These are phyloP conservation scores for Drosophila pullipes DNA, from an alignment of 2,888 invertebrate species.

Conservation along the genomic window DNA sequence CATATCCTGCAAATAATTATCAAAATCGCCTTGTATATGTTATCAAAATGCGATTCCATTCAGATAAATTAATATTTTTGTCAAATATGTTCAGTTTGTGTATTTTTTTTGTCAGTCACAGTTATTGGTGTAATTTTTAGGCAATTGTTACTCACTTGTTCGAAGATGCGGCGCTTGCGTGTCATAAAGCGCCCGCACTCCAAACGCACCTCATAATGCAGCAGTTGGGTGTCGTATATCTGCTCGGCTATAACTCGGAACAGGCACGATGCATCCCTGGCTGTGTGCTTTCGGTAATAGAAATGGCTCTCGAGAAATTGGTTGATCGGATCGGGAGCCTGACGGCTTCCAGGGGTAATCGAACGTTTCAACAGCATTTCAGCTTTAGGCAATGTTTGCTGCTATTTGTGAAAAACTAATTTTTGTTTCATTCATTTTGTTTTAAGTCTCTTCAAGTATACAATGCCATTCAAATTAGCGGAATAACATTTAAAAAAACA, in stretches of 20 bases:
- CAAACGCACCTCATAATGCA: constrained; percentile 90
- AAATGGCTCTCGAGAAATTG: constrained; percentile 92
- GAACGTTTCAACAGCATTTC: constrained; percentile 72
- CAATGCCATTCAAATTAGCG: background rate
- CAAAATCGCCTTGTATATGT: constrained; percentile 88
- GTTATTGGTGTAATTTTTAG: background rate
- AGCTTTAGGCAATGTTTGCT: background rate
- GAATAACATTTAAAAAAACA: background rate
- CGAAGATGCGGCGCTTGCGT: constrained; percentile 88
- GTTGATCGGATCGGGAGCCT: constrained; percentile 87
- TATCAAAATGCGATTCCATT: constrained; percentile 73
- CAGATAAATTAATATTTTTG: background rate
- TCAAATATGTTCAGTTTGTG: background rate
- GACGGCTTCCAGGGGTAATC: constrained; percentile 85
- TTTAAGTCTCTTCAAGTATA: background rate
- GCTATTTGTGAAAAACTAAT: background rate
- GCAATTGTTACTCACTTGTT: constrained; percentile 85
- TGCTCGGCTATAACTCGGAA: constrained; percentile 96
- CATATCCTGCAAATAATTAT: constrained; percentile 90
- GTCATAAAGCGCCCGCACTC: constrained; percentile 91
- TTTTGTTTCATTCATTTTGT: background rate
- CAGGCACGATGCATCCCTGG: constrained; percentile 94
- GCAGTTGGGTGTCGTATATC: constrained; percentile 89
- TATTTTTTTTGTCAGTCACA: background rate
- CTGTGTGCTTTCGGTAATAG: constrained; percentile 94